Base-by-base conservation (phyloP, 2,888 invertebrate genomes). In the Noctuana brunneofusca region DNA sequence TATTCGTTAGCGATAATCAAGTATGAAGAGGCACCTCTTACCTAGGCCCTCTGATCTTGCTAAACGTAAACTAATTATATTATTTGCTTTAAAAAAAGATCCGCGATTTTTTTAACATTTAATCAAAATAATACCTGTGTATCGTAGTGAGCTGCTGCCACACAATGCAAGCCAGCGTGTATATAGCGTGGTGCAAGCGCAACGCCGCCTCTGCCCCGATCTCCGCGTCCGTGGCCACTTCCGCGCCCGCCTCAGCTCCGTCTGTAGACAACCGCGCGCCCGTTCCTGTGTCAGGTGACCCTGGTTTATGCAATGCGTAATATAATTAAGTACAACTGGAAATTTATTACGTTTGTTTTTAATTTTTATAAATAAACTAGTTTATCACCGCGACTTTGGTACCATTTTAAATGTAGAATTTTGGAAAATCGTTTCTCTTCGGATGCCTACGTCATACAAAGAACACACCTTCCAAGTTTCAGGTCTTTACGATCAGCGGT, bases 141-240 rank as follows among this genome's bases (percentile, higher is more conserved):
- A 97, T 96, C 9, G 96, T 96, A 3, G 97, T 97, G 91, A 97
- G 96, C 76, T 97, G 95, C 80, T 97, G 97, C 75, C 96, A 96
- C 71, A 97, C 96, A 71, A 97, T 96, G 77, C 96, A 96, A 22
- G 97, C 93, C 66, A 98, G 92, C 20, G 96, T 96, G 83, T 97
- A 97, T 52, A 98, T 94, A 72, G 97, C 96, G 83, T 97, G 96
- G 49, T 97, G 96, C 58, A 98, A 89, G 76, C 96, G 95, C 58
- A 97, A 92, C 48, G 96, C 96, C 4, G 96, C 96, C 76, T 95
- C 93, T 1, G 79, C 80, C 6, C 78, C 79, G 4, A 14, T 6
- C 8, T 20, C 53, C 53, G 6, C 65, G 58, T 20, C 64, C 64
- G 43, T 64, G 50, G 52, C 46, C 41, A 22, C 58, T 52, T 30